Percentiles rank a stretch among this genome's conserved stretches.
phyloP scores from a whole-genome alignment of 1,140 invertebrate genomes.

The Aphaenogaster rudis region DNA sequence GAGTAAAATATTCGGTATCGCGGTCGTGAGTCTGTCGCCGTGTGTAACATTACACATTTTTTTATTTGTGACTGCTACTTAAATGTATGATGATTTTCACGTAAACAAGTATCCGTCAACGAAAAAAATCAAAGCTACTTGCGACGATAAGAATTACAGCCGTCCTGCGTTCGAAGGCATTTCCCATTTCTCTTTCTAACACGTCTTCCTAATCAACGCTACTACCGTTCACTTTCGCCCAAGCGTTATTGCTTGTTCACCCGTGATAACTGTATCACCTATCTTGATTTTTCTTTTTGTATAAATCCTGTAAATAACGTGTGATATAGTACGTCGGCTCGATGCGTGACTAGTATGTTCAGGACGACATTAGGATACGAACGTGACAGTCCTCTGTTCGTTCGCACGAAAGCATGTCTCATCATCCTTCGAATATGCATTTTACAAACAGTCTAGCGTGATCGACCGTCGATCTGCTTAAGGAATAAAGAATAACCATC shows the following conservation, averaged over 20 bases:
- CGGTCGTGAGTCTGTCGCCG: not conserved
- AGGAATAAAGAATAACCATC: not conserved
- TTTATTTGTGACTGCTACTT: not conserved
- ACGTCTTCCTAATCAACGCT: constrained; percentile 1
- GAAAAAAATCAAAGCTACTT: not conserved
- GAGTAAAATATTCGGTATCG: constrained; percentile 6
- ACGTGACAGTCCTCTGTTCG: not conserved
- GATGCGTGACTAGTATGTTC: constrained; percentile 48
- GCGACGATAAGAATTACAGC: not conserved
- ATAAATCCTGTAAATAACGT: constrained; percentile 24
- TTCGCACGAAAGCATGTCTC: not conserved
- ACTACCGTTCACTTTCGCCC: constrained; percentile 14
- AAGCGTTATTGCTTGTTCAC: constrained; percentile 23
- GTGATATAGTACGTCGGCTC: constrained; percentile 20
- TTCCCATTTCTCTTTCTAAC: not conserved
- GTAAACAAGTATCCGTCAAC: not conserved
- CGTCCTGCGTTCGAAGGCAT: not conserved
- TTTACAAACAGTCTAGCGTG: not conserved
- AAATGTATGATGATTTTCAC: not conserved
- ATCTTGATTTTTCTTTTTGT: not conserved
- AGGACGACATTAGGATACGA: constrained; percentile 35
- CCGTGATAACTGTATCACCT: not conserved
- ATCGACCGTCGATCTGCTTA: not conserved
- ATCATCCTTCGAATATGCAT: constrained; percentile 15
- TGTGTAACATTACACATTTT: not conserved